Base-by-base conservation (phyloP, 2,888 invertebrate genomes). In the Cecidostiba fungosa region DNA sequence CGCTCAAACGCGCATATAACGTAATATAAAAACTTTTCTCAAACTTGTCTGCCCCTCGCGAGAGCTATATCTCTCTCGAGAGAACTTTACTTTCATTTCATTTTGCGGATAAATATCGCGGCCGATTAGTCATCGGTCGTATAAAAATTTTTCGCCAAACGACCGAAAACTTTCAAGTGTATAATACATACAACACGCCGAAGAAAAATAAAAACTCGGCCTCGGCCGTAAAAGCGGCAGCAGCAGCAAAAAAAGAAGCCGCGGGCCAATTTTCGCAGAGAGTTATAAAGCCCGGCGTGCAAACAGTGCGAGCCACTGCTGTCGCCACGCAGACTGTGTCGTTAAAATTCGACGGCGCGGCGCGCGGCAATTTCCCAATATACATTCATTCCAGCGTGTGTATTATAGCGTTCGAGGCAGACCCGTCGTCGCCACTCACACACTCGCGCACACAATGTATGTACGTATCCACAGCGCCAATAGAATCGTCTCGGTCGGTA, bases 401-500 rank as follows among this genome's bases (percentile, higher is more conserved):
- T 19, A n/a, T n/a, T n/a, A n/a, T n/a, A 16, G 36, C 32, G 70
- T 36, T 29, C 39, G 72, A 39, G 72, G 10, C 32, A 72, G 23
- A n/a, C 29, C 29, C 23, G 72, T 23, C 39, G 23, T 39, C 39
- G 73, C n/a, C 73, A 32, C 32, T 72, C 19, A 2, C 36, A 26
- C 62, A 29, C 62, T 26, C 62, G 1, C 62, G 1, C 23, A 10
- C 26, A 26, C 43, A 12, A 2, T 43, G 2, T 43, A 3, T 43
- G 43, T 43, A 32, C 32, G 43, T 43, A 23, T 12, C n/a, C 39
- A n/a, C n/a, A 39, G 39, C 72, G 39, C 72, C 26, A 69, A 69
- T 69, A 10, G 3, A 62, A 43, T 47, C 6, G 43, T 39, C 85
- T 85, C 85, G 69, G 82, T 85, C 82, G 85, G 85, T 85, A 85